These are phyloP conservation scores for Blastobasis lacticolella DNA, from an alignment of 2,888 invertebrate genomes.

Conservation along the genomic window DNA sequence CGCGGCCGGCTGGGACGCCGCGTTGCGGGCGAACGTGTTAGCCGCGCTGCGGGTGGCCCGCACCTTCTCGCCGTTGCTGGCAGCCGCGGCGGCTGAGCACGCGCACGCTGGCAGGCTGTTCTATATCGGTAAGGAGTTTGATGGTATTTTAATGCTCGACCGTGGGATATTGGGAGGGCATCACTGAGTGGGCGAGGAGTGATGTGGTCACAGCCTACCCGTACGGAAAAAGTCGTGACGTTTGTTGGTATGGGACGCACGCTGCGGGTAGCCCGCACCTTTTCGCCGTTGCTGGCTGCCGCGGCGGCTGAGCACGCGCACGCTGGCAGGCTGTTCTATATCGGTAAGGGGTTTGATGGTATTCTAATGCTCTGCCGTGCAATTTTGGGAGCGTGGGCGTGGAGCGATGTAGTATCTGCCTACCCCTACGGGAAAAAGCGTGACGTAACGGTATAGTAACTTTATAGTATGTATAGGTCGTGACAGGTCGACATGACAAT, in stretches of 20 bases:
- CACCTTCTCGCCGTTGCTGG: slow-evolving; percentile 82
- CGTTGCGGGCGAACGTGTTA: slow-evolving; percentile 80
- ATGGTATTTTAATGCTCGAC: no score
- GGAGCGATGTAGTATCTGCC: no score
- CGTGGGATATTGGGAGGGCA: no score
- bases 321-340: slow-evolving; percentile 80
- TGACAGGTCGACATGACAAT: no score
- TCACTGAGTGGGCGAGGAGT: no score
- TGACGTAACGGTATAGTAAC: no score
- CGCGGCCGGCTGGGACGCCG: slow-evolving; percentile 80
- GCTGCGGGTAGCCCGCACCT: slow-evolving; percentile 82
- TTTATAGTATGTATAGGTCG: no score
- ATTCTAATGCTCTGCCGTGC: no score
- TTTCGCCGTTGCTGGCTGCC: slow-evolving; percentile 80
- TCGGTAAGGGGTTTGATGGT: slow-evolving; percentile 49
- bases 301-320: slow-evolving; percentile 61
- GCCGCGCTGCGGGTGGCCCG: slow-evolving; percentile 81
- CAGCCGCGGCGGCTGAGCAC: slow-evolving; percentile 66
- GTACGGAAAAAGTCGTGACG: no score
- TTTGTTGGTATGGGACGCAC: slow-evolving; percentile 16
- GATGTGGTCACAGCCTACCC: no score
- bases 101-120: slow-evolving; percentile 78
- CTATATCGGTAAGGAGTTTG: slow-evolving; percentile 69
- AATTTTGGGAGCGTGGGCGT: no score
- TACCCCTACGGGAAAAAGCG: no score